Evolutionary conservation across 1,140 invertebrate genomes (phyloP), one percentile per base, ranked within the genome.

Genomic region (Lineus longissimus): DNA sequence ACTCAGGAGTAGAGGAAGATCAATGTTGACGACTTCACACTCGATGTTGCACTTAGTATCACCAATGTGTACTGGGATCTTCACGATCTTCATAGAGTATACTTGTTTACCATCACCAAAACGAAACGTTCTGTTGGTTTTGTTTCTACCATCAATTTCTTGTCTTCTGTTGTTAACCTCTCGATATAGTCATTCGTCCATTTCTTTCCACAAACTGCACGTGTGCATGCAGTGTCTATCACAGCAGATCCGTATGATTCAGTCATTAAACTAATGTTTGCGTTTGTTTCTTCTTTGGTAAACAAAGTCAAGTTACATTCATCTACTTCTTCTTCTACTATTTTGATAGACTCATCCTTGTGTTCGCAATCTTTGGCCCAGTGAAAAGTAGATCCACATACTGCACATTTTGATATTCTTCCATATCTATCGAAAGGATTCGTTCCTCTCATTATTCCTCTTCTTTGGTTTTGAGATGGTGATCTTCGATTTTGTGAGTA

Each of bases 1-100:
- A 55, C 66, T 65, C 11, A 68, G 29, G 27, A 70, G 36, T 22
- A 70, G 45, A 59, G 66, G 66, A 0, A 70, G 65, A 40, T 68
- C 61, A 23, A 58, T 17, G 30, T 59, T 33, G 7, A 68, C 61
- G 22, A 70, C 61, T 59, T 70, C 63, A 27, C 62, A 61, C 15
- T 63, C 45, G n/a, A 70, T 68, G 13, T 60, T 51, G 30, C 63
- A 70, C 19, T 51, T 43, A 33, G 63, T 67, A 27, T 29, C 43
- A 19, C 62, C 68, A 43, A 67, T 68, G 25, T 62, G 22, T 33
- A 58, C 63, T 30, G 68, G 68, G 30, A 67, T 43, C n/a, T 19
- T 62, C 9, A 57, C 68, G 30, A n/a, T 25, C 27, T 61, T 61
- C 13, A 61, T 33, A 7, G 68, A 70, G n/a, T 61, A 13, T 23